Evolutionary conservation across 2,113 vertebrate species (phyloP), one percentile per base, ranked within the genome.

Genomic region (Callipepla californica): DNA sequence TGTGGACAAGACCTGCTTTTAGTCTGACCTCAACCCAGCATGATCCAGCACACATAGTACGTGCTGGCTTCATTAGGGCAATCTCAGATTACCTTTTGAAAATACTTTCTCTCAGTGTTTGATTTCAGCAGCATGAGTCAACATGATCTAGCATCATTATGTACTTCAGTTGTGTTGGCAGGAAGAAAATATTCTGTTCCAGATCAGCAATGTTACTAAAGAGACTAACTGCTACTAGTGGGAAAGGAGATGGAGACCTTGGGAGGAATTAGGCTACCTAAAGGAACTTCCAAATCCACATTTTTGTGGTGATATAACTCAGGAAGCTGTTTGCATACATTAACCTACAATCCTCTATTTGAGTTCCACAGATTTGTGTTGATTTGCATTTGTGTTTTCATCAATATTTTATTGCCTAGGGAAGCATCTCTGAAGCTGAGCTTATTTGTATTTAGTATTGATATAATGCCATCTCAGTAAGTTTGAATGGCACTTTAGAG

Each of bases 311-410:
- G 16, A 42, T 30, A 9, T 38, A 69, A 76, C 94, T 51, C n/a
- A 75, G 47, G 30, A 34, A 80, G 40, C 11, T 42, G 44, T 13
- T 63, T 87, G 65, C 42, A 25, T n/a, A 44, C 6, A 26, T 58
- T 85, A 62, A 55, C 69, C 55, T 69, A 34, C 45, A 69, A 73
- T 36, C 36, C n/a, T 87, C 73, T 80, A 50, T 58, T 57, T 77
- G 25, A 50, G 22, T 70, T 87, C 50, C 50, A 80, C 13, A 85
- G 79, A 72, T 77, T 63, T 87, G 5, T 89, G 58, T 80, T 50
- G 36, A 80, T 96, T 82, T 87, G 34, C 34, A 26, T 63, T 82
- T 57, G 34, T 85, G 25, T 87, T 89, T 83, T 62, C 72, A 91
- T 57, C 91, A 72, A 75, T 51, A 80, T 28, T 79, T 85, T 70